Evolutionary conservation across 2,113 vertebrate genomes (phyloP), one percentile per base, ranked within the genome.

Genomic region (Nothobranchius furzeri): DNA sequence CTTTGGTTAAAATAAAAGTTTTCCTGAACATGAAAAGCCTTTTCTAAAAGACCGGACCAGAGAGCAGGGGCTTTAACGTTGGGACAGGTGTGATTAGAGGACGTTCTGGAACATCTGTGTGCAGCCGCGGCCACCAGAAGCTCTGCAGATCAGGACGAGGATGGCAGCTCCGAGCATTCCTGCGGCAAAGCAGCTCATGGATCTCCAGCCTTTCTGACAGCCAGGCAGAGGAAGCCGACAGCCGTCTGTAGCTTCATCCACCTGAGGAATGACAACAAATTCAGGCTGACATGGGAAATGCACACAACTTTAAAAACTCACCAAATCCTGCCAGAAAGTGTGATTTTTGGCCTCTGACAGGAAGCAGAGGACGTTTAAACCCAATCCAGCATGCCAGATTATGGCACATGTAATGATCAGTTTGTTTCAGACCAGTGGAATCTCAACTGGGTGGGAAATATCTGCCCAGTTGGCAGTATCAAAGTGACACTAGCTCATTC

Each of bases 151-250:
- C 11, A 95, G 69, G n/a, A 95, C 69, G 48, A 94, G 64, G 77
- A 94, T 63, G 9, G 81, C 78, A 68, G 91, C 91, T 67, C 94
- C 95, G 3, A 96, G 76, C 9, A 91, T 9, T 37, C 90, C 82
- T 68, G 95, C 20, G 1, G 68, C 75, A 9, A 91, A 86, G 9
- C 80, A 71, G 82, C 86, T 91, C 25, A 93, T 61, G 75, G 82
- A 45, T 76, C 83, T 87, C 90, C 82, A 74, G 17, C 60, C 75
- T 61, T 68, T 45, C 35, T 70, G 64, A 85, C 90, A 85, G 76
- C 81, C 74, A 15, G 87, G 65, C 36, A 75, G 68, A 71, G 90
- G 92, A 70, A 93, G 85, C 57, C 15, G 83, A 76, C 85, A 92
- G 78, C 84, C 84, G 68, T 89, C 92, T 66, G 68, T 83, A 65